Base-by-base conservation (phyloP, 2,888 invertebrate genomes). In the Colostygia pectinataria region DNA sequence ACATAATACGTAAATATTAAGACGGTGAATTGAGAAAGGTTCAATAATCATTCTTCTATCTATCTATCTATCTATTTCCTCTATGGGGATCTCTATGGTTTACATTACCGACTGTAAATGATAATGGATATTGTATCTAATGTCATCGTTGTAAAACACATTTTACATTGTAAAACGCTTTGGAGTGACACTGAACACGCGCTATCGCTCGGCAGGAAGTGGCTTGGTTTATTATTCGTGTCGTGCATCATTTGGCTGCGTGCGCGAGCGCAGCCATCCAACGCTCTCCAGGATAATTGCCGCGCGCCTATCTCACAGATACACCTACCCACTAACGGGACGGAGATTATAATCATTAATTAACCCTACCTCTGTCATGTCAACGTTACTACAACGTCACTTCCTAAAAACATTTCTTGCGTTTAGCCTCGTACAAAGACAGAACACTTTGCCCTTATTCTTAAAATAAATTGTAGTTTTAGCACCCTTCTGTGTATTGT, bases 201-300 rank as follows among this genome's bases (percentile, higher is more conserved):
- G 83, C 83, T 88, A 88, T 87, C 88, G 84, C 74, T 68, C 65
- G 83, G 71, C 88, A 89, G 89, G 89, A 90, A 90, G 85, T 88
- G 80, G 82, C 80, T 83, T 71, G 83, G 83, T 88, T 90, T 90
- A 86, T 87, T 90, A 90, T 90, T 89, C 89, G 83, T 83, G 86
- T 84, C 89, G 88, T 83, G 88, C 83, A 80, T 80, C 81, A 75
- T 74, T 73, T 67, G 80, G 74, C 80, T 78, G 86, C 80, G 82
- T 77, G 75, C 71, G 74, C 74, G 70, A 59, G 66, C 74, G 72
- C 68, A 70, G 71, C 71, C 71, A 74, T 68, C 68, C 60, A 61
- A 67, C 64, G 58, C 66, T 65, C 71, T 70, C 70, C 78, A 78
- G 81, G 82, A 80, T 80, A 80, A 83, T 84, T 80, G 77, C 78